These are phyloP conservation scores for Aldabrachelys gigantea DNA, from an alignment of 2,113 vertebrate genomes.

Conservation along the genomic window DNA sequence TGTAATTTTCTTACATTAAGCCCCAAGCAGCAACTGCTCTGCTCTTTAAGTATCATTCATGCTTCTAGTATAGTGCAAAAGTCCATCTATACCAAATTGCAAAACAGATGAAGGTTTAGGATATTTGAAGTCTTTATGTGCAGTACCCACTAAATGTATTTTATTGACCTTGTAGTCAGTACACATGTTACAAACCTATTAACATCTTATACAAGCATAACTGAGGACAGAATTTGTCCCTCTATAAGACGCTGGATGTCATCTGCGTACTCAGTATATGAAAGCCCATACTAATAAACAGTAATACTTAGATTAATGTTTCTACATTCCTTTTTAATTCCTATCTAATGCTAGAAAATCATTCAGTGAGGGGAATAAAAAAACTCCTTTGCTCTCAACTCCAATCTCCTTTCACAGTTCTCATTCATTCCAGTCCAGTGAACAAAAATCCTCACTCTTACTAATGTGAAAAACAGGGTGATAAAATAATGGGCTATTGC, in stretches of 20 bases:
- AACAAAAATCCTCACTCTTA: fast-evolving
- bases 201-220: neutral
- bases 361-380: neutral
- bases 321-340: no score
- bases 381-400: no score
- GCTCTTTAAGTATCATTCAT: neutral
- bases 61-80: fast-evolving
- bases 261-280: neutral
- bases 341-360: neutral
- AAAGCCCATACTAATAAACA: neutral
- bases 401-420: neutral
- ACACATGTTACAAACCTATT: fast-evolving
- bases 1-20: neutral
- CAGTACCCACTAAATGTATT: neutral
- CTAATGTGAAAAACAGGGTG: neutral
- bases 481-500: neutral
- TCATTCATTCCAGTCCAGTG: neutral
- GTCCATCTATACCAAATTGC: fast-evolving
- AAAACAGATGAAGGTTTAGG: no score
- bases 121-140: fast-evolving
- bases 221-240: neutral
- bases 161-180: neutral
- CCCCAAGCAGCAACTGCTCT: fast-evolving
- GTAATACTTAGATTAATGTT: neutral
- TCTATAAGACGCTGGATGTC: neutral